Base-by-base conservation (phyloP, 2,888 invertebrate genomes). In the Camptogramma bilineatum region DNA sequence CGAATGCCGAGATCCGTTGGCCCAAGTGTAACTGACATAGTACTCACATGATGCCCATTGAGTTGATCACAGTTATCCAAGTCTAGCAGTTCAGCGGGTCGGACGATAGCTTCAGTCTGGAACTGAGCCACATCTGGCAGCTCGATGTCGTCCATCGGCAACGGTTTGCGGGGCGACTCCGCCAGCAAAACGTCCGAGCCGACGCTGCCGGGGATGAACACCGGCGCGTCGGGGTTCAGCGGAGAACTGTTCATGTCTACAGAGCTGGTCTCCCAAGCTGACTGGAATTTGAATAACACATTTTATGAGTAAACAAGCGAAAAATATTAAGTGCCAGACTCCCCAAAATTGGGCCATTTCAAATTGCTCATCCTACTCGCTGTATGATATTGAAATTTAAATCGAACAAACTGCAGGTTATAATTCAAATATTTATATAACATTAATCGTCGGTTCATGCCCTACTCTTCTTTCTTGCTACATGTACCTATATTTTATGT, bases 191-290 rank as follows among this genome's bases (percentile, higher is more conserved):
- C 83, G 68, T 93, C 93, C 0, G 93, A 86, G 5, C 94, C 87
- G 21, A 90, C 89, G 0, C 90, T 84, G 44, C 95, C 94, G 5
- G 97, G 97, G 64, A 97, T 94, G 86, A 97, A 97, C 88, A 97
- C 97, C n/a, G 96, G 96, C 17, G 97, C 97, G 78, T 97, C 95
- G 0, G 97, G 97, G 91, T 97, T 97, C 73, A 97, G 86, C 65
- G 96, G 96, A 48, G 96, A 97, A 60, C 96, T 97, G 90, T 95
- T 95, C 90, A 96, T 95, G 80, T 95, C 95, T 76, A 93, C 91
- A 64, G 92, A 92, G 81, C 91, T 91, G 70, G 82, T 91, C 76
- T 93, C 93, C 87, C 90, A 92, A 71, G 90, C 90, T 65, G 92
- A 92, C 92, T 93, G 87, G 13, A 90, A 90, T 55, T 13, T 2